These are phyloP conservation scores for Corynorhinus townsendii DNA, from an alignment of 2,113 vertebrate genomes.

Conservation along the genomic window DNA sequence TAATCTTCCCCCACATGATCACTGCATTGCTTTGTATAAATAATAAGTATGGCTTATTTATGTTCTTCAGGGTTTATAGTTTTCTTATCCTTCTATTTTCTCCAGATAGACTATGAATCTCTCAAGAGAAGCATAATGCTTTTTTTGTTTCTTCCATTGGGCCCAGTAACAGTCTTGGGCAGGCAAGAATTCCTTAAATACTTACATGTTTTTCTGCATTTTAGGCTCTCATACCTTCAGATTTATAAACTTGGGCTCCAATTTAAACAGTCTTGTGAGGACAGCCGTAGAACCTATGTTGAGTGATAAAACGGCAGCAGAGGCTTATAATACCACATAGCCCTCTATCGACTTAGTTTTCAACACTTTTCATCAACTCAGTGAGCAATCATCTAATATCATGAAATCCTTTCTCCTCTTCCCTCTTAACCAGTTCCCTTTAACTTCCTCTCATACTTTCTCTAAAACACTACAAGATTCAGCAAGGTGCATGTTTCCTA, in stretches of 20 bases:
- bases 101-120: not conserved
- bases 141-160: not conserved
- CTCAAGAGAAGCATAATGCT: not conserved
- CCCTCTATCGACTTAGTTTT: not conserved
- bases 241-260: not conserved
- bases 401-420: not conserved
- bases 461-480: not conserved
- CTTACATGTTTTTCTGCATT: not conserved
- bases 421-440: not conserved
- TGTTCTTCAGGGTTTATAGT: not conserved
- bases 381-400: not conserved
- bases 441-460: not conserved
- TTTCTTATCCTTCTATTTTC: slow-evolving; percentile 8
- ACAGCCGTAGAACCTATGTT: not conserved
- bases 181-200: not conserved
- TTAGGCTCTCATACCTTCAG: not conserved
- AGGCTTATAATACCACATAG: not conserved
- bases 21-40: slow-evolving; percentile 4
- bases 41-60: slow-evolving; percentile 13
- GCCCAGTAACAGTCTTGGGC: not conserved
- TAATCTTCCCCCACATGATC: not conserved
- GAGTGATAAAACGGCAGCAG: not conserved
- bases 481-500: not conserved
- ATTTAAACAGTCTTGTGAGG: not conserved
- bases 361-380: not conserved